These are phyloP conservation scores for Dipodomys ordii DNA, from an alignment of 2,113 vertebrate genomes.

Conservation along the genomic window DNA sequence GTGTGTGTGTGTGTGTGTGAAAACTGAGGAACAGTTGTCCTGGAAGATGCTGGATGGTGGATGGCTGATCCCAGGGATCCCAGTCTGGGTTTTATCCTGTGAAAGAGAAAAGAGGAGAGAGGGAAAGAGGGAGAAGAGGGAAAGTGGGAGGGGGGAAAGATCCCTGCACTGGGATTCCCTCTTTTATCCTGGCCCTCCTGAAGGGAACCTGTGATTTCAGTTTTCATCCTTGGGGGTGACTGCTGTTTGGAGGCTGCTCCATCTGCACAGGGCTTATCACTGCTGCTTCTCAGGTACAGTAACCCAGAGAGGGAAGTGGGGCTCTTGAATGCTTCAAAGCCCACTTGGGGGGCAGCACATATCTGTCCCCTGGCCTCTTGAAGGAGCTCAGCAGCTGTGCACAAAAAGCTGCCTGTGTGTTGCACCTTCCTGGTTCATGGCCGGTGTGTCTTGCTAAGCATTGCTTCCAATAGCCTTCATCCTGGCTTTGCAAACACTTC, in stretches of 20 bases:
- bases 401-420: neutral
- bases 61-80: neutral
- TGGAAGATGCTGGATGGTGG: neutral
- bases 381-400: constrained; percentile 60
- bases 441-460: neutral
- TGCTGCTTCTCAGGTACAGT: neutral
- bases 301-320: neutral
- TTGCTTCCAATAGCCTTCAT: neutral
- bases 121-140: neutral
- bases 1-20: too few relatives aligned
- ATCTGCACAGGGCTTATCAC: neutral
- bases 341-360: constrained; percentile 67
- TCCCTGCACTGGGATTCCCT: neutral
- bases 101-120: neutral
- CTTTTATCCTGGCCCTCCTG: neutral
- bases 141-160: neutral
- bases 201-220: neutral
- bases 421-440: neutral
- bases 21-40: neutral
- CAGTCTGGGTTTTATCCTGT: too few relatives aligned
- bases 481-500: neutral
- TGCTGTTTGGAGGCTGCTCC: neutral
- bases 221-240: neutral
- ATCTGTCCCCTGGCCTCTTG: constrained; percentile 66
- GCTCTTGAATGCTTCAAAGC: constrained; percentile 74